Percentiles rank a stretch among this genome's conserved stretches.
Evolutionary conservation across 2,888 invertebrate species (phyloP).

Genomic region (Tenthredo livida): DNA sequence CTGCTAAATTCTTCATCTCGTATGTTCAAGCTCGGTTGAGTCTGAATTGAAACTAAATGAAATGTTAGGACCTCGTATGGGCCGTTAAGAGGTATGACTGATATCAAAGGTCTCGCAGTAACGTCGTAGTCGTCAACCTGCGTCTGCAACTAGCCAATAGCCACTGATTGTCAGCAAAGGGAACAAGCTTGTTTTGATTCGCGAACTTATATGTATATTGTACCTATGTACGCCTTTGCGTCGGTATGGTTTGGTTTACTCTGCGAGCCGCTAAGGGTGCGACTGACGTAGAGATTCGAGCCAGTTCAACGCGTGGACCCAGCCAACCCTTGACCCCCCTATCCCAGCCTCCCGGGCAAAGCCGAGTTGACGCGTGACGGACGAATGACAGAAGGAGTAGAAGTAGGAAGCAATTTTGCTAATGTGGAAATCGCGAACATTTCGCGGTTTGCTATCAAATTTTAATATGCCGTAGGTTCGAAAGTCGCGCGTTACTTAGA

Average conservation of each 20-base stretch:
- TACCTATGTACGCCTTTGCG: conserved; percentile 31
- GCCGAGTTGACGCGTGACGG: conserved; percentile 33
- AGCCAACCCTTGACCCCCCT: conserved; percentile 31
- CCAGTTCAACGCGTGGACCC: conserved; percentile 46
- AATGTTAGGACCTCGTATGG: neutral
- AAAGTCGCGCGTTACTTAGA: too few species aligned
- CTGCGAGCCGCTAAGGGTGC: conserved; percentile 58
- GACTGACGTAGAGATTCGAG: conserved; percentile 41
- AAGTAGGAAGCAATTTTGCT: neutral
- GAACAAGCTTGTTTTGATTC: conserved; percentile 53
- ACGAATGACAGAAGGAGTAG: conserved; percentile 4
- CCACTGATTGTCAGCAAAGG: conserved; percentile 27
- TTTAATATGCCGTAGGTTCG: neutral
- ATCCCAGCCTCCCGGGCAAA: conserved; percentile 36
- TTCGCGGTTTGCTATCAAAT: neutral
- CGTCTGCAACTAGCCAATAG: conserved; percentile 14
- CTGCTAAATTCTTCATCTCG: conserved; percentile 62
- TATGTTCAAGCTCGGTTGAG: neutral
- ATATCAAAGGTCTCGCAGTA: neutral
- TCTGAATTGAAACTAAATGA: neutral
- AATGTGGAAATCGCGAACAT: neutral
- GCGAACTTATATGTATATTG: conserved; percentile 48
- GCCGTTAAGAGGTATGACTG: neutral
- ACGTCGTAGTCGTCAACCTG: conserved; percentile 12
- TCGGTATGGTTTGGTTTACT: conserved; percentile 57